Percentiles rank a stretch among this genome's conserved stretches.
phyloP scores from a whole-genome alignment of 2,113 vertebrate species.

The Pongo abelii region DNA sequence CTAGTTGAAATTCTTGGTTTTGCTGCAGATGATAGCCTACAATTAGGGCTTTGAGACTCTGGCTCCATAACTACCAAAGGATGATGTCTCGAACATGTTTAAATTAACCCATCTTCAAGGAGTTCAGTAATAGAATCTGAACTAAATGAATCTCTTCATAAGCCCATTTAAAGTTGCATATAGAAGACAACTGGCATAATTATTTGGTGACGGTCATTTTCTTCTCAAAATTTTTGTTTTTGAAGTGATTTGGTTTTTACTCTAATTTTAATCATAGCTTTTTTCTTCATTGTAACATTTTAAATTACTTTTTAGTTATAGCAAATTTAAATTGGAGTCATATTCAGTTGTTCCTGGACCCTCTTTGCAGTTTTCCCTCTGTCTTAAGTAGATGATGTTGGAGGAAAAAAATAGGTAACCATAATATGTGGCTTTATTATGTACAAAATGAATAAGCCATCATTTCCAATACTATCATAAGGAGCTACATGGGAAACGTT shows the following conservation, averaged over 20 bases:
- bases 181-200: neutral
- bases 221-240: neutral
- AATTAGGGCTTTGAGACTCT: neutral
- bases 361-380: neutral
- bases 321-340: neutral
- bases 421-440: neutral
- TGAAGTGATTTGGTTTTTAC: neutral
- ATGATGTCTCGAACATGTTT: neutral
- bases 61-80: neutral
- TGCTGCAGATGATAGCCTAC: neutral
- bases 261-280: neutral
- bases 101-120: neutral
- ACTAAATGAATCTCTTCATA: neutral
- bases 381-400: neutral
- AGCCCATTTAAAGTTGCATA: neutral
- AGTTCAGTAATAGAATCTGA: neutral
- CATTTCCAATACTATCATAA: neutral
- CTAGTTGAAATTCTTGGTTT: neutral
- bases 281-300: neutral
- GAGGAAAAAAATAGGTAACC: neutral
- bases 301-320: neutral
- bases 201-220: neutral
- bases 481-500: neutral
- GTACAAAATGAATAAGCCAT: neutral
- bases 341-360: neutral